Base-by-base conservation (phyloP, 1,140 invertebrate species). In the Hyposmocoma kahamanoa region DNA sequence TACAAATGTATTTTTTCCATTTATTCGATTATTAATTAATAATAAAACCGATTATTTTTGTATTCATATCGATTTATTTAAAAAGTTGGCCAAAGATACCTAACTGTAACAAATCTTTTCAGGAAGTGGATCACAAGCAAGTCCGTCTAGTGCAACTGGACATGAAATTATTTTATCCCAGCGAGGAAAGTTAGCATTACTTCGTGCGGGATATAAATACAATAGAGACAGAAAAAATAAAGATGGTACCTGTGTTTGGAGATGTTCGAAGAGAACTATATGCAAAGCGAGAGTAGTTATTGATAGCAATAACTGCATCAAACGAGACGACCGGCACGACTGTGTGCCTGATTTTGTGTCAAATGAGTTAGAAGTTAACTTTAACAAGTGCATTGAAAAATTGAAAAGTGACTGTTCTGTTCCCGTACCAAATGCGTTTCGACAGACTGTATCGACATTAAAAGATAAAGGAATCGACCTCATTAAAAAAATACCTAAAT, bases 261-360 rank as follows among this genome's bases (percentile, higher is more conserved):
- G 32, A 3, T 34, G 32, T 34, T 21, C 15, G 18, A 41, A 19
- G 38, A 18, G 38, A 41, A 41, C 4, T 19, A 13, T 41, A 20
- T 41, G 38, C 38, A 41, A 41, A 19, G 38, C 38, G 20, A 41
- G 38, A 41, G 6, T 41, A 19, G 13, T 41, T 41, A n/a, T 21
- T 41, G 38, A 41, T 19, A 41, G 15, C 20, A 19, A 41, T 19
- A 41, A 19, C 15, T 41, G 15, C 6, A 41, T 41, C 19, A 20
- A 6, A n/a, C 15, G 18, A 18, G 38, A 41, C 5, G 38, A 41
- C 38, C 18, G 9, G 6, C 38, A 41, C 38, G n/a, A 21, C n/a
- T 41, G 38, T 19, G 38, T 19, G 38, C 38, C 38, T 19, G 13
- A 18, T 19, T 20, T 18, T 18, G 34, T 36, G 15, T 36, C 34